These are phyloP conservation scores for Cassiopea xamachana DNA, from an alignment of 30 jellyfish, hydroid and myxozoan species.

Conservation along the genomic window DNA sequence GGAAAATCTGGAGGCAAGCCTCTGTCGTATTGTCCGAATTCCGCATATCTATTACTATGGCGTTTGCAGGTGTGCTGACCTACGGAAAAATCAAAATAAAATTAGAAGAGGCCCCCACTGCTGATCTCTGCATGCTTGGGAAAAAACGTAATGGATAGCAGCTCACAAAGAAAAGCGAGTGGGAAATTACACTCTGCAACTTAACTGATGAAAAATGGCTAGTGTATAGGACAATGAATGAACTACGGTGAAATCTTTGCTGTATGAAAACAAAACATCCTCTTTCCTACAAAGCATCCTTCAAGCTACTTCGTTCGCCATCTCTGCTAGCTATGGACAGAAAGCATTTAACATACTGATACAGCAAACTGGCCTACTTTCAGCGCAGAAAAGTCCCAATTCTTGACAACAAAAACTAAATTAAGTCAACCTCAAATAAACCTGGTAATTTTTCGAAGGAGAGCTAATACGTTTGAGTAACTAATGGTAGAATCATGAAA, in stretches of 20 bases:
- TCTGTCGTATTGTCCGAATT: background rate
- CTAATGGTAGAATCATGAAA: too few species aligned
- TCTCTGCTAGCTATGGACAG: too few species aligned
- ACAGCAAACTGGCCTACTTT: too few species aligned
- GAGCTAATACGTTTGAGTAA: too few species aligned
- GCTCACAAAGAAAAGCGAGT: background rate
- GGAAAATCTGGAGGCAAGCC: background rate
- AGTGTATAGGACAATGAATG: background rate
- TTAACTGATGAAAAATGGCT: background rate
- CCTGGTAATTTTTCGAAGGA: too few species aligned
- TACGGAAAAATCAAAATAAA: background rate
- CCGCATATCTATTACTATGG: background rate
- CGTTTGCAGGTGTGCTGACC: constrained; percentile 5
- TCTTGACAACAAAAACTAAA: too few species aligned
- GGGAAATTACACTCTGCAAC: background rate
- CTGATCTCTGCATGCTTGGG: background rate
- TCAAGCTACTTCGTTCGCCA: too few species aligned
- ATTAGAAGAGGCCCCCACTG: background rate
- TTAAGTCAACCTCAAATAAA: too few species aligned
- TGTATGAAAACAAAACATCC: background rate
- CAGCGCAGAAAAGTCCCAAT: too few species aligned
- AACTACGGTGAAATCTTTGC: background rate
- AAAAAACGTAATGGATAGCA: background rate
- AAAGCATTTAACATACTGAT: too few species aligned
- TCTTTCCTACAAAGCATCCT: too few species aligned